Conservation (phyloP, 1,140 invertebrate genomes). For the Halesus radiatus region DNA sequence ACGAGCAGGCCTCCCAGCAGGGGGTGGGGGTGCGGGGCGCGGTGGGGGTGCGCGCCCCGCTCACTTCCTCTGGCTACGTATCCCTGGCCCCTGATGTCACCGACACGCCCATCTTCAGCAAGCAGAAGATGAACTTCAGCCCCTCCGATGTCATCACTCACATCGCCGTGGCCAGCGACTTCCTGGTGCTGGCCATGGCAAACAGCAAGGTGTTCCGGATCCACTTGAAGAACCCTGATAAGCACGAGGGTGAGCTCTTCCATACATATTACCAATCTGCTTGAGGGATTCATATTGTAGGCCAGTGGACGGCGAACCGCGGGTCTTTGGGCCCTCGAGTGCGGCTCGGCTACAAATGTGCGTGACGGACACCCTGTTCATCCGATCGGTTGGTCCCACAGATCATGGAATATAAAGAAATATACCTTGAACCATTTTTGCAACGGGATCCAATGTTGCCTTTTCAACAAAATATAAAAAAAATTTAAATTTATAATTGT, state of each 20-base stretch:
- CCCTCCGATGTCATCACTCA: constrained; percentile 84
- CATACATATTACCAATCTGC: too few relatives aligned
- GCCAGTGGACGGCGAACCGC: too few relatives aligned
- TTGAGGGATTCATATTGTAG: too few relatives aligned
- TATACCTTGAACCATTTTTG: too few relatives aligned
- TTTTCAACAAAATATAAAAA: too few relatives aligned
- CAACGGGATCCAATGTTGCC: too few relatives aligned
- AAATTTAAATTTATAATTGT: too few relatives aligned
- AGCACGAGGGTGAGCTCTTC: constrained; percentile 78
- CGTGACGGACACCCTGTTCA: too few relatives aligned
- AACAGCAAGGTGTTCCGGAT: constrained; percentile 87
- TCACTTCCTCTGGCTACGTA: constrained; percentile 76
- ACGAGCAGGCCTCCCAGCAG: constrained; percentile 74
- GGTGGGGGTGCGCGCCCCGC: constrained; percentile 60
- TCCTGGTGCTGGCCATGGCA: constrained; percentile 86
- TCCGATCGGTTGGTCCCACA: too few relatives aligned
- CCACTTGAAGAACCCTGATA: constrained; percentile 84
- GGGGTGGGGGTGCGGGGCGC: constrained; percentile 59
- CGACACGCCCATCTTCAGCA: constrained; percentile 83
- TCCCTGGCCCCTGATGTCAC: constrained; percentile 79
- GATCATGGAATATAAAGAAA: too few relatives aligned
- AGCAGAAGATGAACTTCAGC: constrained; percentile 83
- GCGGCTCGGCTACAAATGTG: too few relatives aligned
- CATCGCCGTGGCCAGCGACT: constrained; percentile 85
- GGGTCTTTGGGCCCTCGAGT: too few relatives aligned